Evolutionary conservation across 1,140 invertebrate species (phyloP), one percentile per base, ranked within the genome.

Genomic region (Brachionus koreanus): DNA sequence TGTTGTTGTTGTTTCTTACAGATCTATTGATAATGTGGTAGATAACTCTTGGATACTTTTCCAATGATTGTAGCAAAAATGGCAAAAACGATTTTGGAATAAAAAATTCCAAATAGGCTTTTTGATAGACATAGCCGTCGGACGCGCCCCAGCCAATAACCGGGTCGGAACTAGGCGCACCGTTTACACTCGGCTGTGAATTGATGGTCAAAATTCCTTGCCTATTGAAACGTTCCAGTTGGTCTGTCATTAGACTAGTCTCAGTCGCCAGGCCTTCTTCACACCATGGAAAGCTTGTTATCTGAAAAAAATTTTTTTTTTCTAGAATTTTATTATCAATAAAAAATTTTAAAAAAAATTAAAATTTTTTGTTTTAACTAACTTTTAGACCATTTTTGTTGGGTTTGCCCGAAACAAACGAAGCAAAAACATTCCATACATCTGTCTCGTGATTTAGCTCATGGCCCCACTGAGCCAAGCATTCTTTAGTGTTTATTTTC

Each of bases 171-270:
- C 90, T 91, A 5, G 88, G 85, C 6, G 85, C 87, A 37, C 90
- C 90, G 86, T 91, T 91, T 6, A 92, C 89, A 83, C 87, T 88
- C 5, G 91, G 91, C 85, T 91, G 89, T 5, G 91, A 91, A 85
- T 91, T 91, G 69, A 91, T 91, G 4, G 91, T 91, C 7, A 91
- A 85, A 25, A 92, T 88, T 10, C 91, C 91, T 4, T 86, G 84
- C 83, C 86, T 86, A 85, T 91, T 91, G 25, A 91, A 85, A 23
- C 86, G 84, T 5, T 88, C 86, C n/a, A 92, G 85, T 77, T 90
- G 85, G 4, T 90, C 87, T 9, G 86, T 83, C 75, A 92, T 89
- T 5, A 89, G 81, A 16, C 83, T 83, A 7, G 91, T 92, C 85
- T 92, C 91, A 52, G 87, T 82, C 76, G 88, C 88, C 7, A 91